Evolutionary conservation across 2,888 invertebrate species (phyloP).

Genomic region (Spodoptera picta): DNA sequence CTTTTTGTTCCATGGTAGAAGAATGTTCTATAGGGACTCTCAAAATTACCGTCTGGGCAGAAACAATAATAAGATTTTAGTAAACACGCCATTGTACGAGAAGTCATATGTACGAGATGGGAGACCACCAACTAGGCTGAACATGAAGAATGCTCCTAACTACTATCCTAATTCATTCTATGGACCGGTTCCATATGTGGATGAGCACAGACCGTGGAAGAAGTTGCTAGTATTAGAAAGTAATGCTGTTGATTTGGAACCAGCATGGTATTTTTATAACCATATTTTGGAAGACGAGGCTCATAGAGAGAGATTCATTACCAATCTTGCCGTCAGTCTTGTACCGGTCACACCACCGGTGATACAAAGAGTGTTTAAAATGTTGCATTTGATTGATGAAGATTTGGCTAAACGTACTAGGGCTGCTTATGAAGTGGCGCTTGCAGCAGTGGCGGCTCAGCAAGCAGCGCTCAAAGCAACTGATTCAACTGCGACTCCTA

Average conservation of each 20-base stretch:
- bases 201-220: conserved; percentile 48
- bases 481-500: no score
- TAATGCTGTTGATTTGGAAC: conserved; percentile 71
- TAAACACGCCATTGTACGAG: conserved; percentile 58
- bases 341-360: neutral
- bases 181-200: conserved; percentile 61
- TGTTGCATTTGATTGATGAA: conserved; percentile 92
- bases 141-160: conserved; percentile 59
- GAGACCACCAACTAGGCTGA: conserved; percentile 48
- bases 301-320: conserved; percentile 37
- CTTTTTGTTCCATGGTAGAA: conserved; percentile 83
- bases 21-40: conserved; percentile 87
- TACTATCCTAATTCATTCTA: conserved; percentile 65
- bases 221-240: conserved; percentile 51
- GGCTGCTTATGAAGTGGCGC: neutral
- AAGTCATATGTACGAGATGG: conserved; percentile 63
- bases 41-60: conserved; percentile 73
- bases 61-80: conserved; percentile 59
- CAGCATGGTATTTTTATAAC: conserved; percentile 91
- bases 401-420: conserved; percentile 91
- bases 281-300: conserved; percentile 88
- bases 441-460: no score
- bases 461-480: no score
- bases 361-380: conserved; percentile 92
- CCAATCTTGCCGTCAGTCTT: conserved; percentile 2